phyloP scores from a whole-genome alignment of 2,888 invertebrate genomes.

The Xestia ashworthii region DNA sequence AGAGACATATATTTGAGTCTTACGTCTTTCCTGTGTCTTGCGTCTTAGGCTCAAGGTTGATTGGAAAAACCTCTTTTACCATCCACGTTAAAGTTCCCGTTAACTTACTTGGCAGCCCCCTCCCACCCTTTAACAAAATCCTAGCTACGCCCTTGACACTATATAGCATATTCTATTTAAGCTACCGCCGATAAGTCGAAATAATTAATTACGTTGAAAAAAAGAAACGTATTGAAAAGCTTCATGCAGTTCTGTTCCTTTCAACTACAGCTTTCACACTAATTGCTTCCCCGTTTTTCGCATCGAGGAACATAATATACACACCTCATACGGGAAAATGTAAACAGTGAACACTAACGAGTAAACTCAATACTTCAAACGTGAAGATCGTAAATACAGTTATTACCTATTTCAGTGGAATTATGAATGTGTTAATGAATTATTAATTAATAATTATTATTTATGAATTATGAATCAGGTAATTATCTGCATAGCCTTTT shows the following conservation, averaged over 20 bases:
- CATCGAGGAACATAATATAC: neutral
- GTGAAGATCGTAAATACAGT: neutral
- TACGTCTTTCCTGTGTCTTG: too few relatives aligned
- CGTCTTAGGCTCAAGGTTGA: too few relatives aligned
- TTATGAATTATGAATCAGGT: too few relatives aligned
- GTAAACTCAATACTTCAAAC: neutral
- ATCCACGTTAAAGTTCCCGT: too few relatives aligned
- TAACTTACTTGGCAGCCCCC: too few relatives aligned
- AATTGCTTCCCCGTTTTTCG: conserved; percentile 5
- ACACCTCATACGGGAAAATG: neutral
- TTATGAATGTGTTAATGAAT: neutral
- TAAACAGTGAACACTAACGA: neutral
- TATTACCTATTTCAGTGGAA: neutral
- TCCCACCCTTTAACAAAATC: too few relatives aligned
- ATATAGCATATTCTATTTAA: too few relatives aligned
- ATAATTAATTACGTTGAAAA: neutral
- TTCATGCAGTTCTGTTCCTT: neutral
- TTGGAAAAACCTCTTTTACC: too few relatives aligned
- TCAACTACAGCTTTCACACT: conserved; percentile 1
- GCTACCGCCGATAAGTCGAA: neutral
- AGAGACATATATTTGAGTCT: too few relatives aligned
- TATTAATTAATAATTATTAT: too few relatives aligned
- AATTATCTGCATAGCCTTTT: too few relatives aligned
- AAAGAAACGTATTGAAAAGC: conserved; percentile 8
- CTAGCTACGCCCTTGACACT: too few relatives aligned